phyloP scores from a whole-genome alignment of 1,140 invertebrate genomes.

The Lordiphosa stackelbergi region DNA sequence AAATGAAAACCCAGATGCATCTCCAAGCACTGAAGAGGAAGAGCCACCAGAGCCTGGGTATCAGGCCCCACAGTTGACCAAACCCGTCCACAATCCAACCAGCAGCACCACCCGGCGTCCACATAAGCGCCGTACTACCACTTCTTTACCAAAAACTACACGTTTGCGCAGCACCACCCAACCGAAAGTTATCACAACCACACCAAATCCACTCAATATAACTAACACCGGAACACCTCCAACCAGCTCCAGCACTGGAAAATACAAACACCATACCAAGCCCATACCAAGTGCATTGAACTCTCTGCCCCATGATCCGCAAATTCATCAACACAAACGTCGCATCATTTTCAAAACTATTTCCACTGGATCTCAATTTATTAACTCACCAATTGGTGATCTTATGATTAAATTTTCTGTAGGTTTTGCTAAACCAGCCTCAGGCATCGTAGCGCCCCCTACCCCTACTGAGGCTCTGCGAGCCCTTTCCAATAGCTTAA shows the following conservation, averaged over 20 bases:
- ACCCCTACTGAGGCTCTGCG: constrained; percentile 42
- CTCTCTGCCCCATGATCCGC: constrained; percentile 33
- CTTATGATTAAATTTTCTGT: constrained; percentile 72
- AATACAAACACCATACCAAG: constrained; percentile 1
- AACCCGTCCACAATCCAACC: constrained; percentile 6
- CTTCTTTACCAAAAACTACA: constrained; percentile 38
- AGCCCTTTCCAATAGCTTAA: constrained; percentile 39
- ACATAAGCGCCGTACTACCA: constrained; percentile 25
- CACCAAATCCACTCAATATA: constrained; percentile 16
- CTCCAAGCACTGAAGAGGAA: constrained; percentile 25
- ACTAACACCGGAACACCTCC: constrained; percentile 9
- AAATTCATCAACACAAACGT: constrained; percentile 62
- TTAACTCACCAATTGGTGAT: constrained; percentile 66
- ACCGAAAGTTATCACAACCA: constrained; percentile 3
- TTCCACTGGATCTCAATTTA: constrained; percentile 64
- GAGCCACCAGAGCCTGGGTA: constrained; percentile 23
- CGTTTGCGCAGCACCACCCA: constrained; percentile 10
- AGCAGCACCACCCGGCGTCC: constrained; percentile 29
- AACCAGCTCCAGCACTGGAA: constrained; percentile 3
- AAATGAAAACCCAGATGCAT: constrained; percentile 48
- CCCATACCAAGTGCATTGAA: constrained; percentile 10
- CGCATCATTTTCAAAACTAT: constrained; percentile 68
- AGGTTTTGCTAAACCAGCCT: constrained; percentile 54
- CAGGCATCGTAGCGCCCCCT: constrained; percentile 7
- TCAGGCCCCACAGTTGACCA: constrained; percentile 16